phyloP scores from a whole-genome alignment of 2,797 vertebrate genomes.

The Selene dorsalis region DNA sequence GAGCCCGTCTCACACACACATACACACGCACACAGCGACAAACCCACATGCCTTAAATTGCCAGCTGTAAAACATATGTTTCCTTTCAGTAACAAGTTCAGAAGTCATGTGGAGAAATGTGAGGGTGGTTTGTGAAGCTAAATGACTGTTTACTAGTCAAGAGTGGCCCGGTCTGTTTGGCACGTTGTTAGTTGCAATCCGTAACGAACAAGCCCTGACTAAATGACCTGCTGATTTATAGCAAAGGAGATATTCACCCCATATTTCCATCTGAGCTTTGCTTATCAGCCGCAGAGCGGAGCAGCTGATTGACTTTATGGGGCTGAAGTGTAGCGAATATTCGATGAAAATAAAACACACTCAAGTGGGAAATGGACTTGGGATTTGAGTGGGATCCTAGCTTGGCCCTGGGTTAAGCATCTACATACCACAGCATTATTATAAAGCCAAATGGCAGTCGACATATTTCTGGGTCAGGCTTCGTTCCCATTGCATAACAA shows the following conservation, averaged over 20 bases:
- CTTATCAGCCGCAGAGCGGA: slow-evolving; percentile 38
- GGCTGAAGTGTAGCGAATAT: slow-evolving; percentile 30
- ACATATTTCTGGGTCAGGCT: slow-evolving; percentile 61
- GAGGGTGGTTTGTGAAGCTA: slow-evolving; percentile 35
- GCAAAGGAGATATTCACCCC: slow-evolving; percentile 37
- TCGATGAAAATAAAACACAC: slow-evolving; percentile 53
- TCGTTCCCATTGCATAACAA: slow-evolving; percentile 64
- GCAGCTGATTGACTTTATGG: slow-evolving; percentile 48
- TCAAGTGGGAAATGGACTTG: slow-evolving; percentile 42
- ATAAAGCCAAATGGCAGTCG: slow-evolving; percentile 52
- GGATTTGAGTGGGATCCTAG: slow-evolving; percentile 52
- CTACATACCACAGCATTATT: slow-evolving; percentile 48
- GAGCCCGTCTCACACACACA: slow-evolving; percentile 11
- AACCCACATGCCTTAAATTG: slow-evolving; percentile 33
- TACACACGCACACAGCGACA: background rate
- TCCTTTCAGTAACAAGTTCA: slow-evolving; percentile 38
- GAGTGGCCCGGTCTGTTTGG: slow-evolving; percentile 29
- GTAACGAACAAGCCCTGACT: slow-evolving; percentile 19
- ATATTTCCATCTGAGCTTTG: slow-evolving; percentile 33
- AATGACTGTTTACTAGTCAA: slow-evolving; percentile 34
- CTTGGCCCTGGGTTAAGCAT: slow-evolving; percentile 44
- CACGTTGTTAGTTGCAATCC: slow-evolving; percentile 41
- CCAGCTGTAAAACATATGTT: slow-evolving; percentile 41
- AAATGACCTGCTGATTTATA: slow-evolving; percentile 47
- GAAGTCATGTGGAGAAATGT: slow-evolving; percentile 34